Evolutionary conservation across 2,888 invertebrate genomes (phyloP), one percentile per base, ranked within the genome.

Genomic region (Sesia bembeciformis): DNA sequence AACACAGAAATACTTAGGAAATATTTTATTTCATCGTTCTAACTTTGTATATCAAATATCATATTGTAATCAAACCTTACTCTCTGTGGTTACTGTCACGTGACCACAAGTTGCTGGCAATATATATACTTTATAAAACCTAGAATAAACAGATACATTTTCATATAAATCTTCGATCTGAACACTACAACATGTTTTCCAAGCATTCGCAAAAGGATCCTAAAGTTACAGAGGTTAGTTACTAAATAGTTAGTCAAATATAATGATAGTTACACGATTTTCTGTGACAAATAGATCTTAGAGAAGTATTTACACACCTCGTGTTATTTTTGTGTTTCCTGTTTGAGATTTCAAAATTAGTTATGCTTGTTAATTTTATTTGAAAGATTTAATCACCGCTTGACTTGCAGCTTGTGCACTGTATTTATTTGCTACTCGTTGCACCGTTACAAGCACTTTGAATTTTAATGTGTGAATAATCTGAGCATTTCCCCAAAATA

Each of bases 401-500:
- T 82, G 76, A 76, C 72, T 74, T 50, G 50, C 46, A 67, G 84
- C 85, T 84, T 85, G 72, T 74, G 80, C 85, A 84, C 81, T 62
- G 6, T 46, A 8, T 49, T 64, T 68, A 67, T 66, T 66, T 64
- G 77, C 77, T 77, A 67, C 64, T 63, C 73, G 65, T 66, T 68
- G 83, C 83, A 81, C 77, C 58, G 66, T 74, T 70, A 73, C 59
- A 70, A 66, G 62, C 66, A 68, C 66, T 70, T 66, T 59, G 62
- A 71, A 39, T 68, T 66, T 63, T 67, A 66, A 64, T 71, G 65
- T 75, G 62, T 67, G 60, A 70, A 62, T 59, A 57, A 62, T 52
- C 56, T 68, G 70, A 64, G 64, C 66, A 72, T 83, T 87, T 88
- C 83, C 81, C 87, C 89, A 88, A 89, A 89, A 89, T 89, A 89